Percentiles rank a stretch among this genome's conserved stretches.
Conservation (phyloP, 1,140 invertebrate species). For the Pissodes strobi region DNA sequence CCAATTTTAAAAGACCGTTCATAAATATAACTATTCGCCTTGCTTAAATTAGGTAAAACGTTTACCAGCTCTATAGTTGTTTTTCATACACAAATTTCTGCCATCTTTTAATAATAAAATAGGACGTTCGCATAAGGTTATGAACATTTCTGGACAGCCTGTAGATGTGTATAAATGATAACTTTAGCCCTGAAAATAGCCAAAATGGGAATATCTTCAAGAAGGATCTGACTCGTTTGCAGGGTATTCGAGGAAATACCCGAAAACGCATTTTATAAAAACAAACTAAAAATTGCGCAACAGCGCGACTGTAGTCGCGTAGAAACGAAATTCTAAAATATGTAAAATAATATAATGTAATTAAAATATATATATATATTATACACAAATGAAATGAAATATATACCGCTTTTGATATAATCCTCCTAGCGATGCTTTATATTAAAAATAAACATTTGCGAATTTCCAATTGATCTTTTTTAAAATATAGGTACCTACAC, state of each 20-base stretch:
- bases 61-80: no score
- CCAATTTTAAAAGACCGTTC: no score
- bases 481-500: no score
- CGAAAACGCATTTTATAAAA: slow-evolving; percentile 22
- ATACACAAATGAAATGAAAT: slow-evolving; percentile 42
- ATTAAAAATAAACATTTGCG: slow-evolving; percentile 23
- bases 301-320: slow-evolving; percentile 35
- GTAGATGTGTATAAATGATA: no score
- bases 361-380: slow-evolving; percentile 43
- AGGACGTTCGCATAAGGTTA: no score
- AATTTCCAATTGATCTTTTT: not conserved
- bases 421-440: slow-evolving; percentile 27
- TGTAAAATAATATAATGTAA: slow-evolving; percentile 52
- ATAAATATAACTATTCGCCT: no score
- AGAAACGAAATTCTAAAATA: slow-evolving; percentile 56
- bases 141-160: no score
- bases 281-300: slow-evolving; percentile 14
- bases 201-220: slow-evolving; percentile 17
- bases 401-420: slow-evolving; percentile 29
- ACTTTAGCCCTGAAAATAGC: no score
- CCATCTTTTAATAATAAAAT: no score
- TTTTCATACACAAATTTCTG: no score
- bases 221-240: slow-evolving; percentile 12
- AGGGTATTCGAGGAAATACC: slow-evolving; percentile 15
- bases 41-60: no score